Evolutionary conservation across 1,140 invertebrate species (phyloP).

Genomic region (Samia ricini): DNA sequence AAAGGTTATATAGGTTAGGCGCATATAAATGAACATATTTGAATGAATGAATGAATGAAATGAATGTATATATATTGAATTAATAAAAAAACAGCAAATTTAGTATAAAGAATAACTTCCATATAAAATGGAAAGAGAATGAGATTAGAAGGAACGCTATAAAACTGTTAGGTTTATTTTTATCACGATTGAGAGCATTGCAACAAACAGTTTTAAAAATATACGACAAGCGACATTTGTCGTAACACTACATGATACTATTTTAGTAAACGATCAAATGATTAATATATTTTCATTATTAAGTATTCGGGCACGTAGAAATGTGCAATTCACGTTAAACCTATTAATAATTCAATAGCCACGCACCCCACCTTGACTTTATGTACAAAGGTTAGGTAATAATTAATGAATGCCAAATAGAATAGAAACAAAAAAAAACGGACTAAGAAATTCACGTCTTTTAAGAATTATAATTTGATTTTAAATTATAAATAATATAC

Average conservation of each 20-base stretch:
- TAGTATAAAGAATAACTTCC: no score
- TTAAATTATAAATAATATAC: neutral
- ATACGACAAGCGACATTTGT: neutral
- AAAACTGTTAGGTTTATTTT: no score
- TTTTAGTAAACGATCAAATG: neutral
- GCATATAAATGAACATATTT: no score
- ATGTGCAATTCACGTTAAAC: constrained; percentile 3
- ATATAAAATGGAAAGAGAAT: no score
- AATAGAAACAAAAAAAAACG: neutral
- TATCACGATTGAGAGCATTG: no score
- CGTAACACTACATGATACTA: neutral
- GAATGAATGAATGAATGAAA: no score
- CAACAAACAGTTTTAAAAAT: no score
- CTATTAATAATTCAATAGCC: neutral
- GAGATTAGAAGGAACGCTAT: no score
- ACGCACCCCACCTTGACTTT: neutral
- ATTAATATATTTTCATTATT: neutral
- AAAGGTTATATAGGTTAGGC: no score
- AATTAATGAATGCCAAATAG: neutral
- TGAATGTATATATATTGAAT: no score
- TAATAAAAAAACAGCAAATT: no score
- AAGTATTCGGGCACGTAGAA: neutral
- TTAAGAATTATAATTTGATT: no score
- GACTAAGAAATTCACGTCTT: neutral
- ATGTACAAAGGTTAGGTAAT: neutral